Evolutionary conservation across 2,113 vertebrate genomes (phyloP).

Genomic region (Sterna hirundo): DNA sequence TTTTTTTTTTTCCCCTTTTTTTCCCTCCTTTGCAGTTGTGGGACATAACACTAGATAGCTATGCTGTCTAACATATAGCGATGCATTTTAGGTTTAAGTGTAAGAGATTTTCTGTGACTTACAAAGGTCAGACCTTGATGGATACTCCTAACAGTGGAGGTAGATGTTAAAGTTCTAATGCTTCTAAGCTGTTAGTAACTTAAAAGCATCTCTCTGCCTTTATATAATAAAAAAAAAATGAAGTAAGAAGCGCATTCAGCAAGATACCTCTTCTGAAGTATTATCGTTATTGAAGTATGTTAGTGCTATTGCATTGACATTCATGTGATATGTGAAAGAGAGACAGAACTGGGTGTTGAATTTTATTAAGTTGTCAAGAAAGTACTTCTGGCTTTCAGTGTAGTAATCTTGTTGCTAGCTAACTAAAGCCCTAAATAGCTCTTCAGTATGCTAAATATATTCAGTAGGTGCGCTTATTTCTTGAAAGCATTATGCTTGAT

Average conservation of each 20-base stretch:
- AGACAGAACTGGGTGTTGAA: background rate
- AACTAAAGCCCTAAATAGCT: background rate
- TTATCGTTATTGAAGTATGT: background rate
- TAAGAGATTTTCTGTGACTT: background rate
- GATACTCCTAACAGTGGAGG: background rate
- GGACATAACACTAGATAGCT: accelerated
- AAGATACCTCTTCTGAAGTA: background rate
- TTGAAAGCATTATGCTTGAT: background rate
- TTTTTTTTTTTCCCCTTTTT: too few species aligned
- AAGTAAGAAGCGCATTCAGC: background rate
- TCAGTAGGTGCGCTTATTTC: background rate
- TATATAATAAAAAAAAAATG: background rate
- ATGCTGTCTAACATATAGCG: background rate
- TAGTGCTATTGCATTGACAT: background rate
- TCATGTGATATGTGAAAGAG: background rate
- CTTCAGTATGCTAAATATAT: background rate
- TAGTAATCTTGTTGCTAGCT: background rate
- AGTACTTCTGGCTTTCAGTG: background rate
- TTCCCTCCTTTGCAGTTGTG: background rate
- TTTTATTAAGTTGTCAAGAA: background rate
- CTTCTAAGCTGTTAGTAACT: background rate
- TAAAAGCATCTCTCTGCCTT: background rate
- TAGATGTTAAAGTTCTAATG: background rate
- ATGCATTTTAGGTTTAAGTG: background rate
- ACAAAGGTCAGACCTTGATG: background rate